Evolutionary conservation across 2,888 invertebrate species (phyloP).

Genomic region (Cataglyphis livida): DNA sequence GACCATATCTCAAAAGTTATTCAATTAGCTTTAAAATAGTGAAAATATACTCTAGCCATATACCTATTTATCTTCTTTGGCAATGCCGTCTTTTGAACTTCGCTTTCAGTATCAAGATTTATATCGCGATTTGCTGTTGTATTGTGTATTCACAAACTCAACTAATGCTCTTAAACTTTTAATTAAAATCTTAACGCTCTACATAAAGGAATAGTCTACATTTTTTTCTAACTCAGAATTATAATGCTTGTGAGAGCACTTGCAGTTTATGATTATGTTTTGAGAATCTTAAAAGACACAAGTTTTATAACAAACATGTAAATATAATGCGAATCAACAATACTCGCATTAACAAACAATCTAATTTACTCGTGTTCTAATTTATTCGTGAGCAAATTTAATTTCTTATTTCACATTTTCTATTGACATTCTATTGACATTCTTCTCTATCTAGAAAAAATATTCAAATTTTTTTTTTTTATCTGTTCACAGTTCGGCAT

Average conservation of each 20-base stretch:
- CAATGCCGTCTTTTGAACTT: neutral
- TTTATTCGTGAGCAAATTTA: neutral
- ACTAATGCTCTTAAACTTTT: no score
- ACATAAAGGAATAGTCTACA: neutral
- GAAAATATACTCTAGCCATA: slow-evolving; percentile 38
- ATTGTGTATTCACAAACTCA: neutral
- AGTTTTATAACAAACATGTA: neutral
- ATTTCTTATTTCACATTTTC: neutral
- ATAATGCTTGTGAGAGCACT: neutral
- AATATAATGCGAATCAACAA: neutral
- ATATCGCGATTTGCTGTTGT: neutral
- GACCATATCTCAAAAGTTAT: slow-evolving; percentile 84
- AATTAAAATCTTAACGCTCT: neutral
- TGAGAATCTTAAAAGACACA: neutral
- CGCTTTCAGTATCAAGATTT: slow-evolving; percentile 9
- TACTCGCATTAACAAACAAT: neutral
- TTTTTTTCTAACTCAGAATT: neutral
- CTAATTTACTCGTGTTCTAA: neutral
- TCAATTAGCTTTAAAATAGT: slow-evolving; percentile 84
- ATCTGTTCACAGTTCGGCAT: slow-evolving; percentile 83
- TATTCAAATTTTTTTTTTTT: slow-evolving; percentile 1
- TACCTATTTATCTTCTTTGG: neutral
- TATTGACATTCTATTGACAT: neutral
- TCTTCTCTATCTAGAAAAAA: neutral
- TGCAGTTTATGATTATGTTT: neutral